Conservation (phyloP, 2,113 vertebrate species). For the Sphyrna mokarran region DNA sequence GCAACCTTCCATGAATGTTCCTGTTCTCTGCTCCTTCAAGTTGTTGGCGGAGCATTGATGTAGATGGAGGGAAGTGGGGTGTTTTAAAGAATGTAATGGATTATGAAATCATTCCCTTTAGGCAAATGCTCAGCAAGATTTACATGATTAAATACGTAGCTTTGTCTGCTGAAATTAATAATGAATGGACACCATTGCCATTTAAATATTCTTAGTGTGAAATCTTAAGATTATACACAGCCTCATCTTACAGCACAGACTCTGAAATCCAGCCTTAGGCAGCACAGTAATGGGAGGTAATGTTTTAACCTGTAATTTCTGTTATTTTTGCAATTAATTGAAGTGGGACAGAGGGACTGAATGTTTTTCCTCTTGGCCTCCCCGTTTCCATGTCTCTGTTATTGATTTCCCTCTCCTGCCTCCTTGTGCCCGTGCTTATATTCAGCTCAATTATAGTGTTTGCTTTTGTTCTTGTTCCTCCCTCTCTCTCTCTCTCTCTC, state of each 20-base stretch:
- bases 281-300: background rate
- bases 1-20: background rate
- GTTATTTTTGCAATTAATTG: constrained; percentile 20
- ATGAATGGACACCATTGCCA: constrained; percentile 14
- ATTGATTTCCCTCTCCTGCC: background rate
- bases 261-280: background rate
- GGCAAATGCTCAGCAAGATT: constrained; percentile 23
- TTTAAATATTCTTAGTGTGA: constrained; percentile 12
- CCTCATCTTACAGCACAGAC: background rate
- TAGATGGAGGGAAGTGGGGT: background rate
- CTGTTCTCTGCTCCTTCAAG: background rate
- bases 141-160: constrained; percentile 29
- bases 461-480: background rate
- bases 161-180: constrained; percentile 27
- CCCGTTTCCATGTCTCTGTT: background rate
- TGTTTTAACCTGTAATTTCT: constrained; percentile 29
- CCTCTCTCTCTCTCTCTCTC: too few relatives aligned
- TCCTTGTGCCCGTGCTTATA: background rate
- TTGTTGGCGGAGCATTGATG: background rate
- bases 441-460: background rate
- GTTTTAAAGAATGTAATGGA: constrained; percentile 27
- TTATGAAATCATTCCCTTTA: constrained; percentile 23
- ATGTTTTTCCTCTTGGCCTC: background rate
- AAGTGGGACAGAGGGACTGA: background rate
- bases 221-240: background rate